Evolutionary conservation across 1,140 invertebrate species (phyloP), one percentile per base, ranked within the genome.

Genomic region (Lasioglossum baleicum): DNA sequence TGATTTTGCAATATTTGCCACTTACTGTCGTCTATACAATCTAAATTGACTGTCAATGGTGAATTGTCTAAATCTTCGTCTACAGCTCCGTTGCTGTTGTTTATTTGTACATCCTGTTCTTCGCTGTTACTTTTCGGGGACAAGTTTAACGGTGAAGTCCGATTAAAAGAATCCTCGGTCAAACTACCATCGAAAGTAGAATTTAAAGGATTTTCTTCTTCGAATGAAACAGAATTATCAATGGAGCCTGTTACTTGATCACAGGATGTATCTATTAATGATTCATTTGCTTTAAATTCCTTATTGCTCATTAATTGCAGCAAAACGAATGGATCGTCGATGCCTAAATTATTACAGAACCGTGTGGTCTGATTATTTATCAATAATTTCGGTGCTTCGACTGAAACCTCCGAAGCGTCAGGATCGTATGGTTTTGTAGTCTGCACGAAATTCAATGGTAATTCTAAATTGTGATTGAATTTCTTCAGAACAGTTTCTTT

Each of bases 351-450:
- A n/a, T 96, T 94, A 93, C 98, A 99, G 71, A 99, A 95, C 60
- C 94, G 88, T 10, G 94, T 94, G 8, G 97, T 98, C 91, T 99
- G 98, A 22, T 96, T 95, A 93, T 99, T 99, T 17, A 95, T 88
- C 75, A 94, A 91, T 1, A 95, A 92, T 77, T 22, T 83, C 31
- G 89, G 83, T n/a, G 48, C 8, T 68, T 88, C 86, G 0, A 91
- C 90, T 70, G 93, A 93, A 63, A 82, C 82, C 11, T 88, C 78
- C 5, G 89, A 85, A 60, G 89, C 82, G n/a, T 93, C 90, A 11
- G 94, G 93, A 83, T 95, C 91, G 87, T 95, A 96, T 3, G 94
- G 88, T 68, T 95, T 93, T 0, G 95, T 97, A 44, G 96, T 98
- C 84, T 91, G 93, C 48, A 92, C 91, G 93, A 99, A 99, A 92